phyloP scores from a whole-genome alignment of 1,140 invertebrate genomes.

The Procambarus virginalis region DNA sequence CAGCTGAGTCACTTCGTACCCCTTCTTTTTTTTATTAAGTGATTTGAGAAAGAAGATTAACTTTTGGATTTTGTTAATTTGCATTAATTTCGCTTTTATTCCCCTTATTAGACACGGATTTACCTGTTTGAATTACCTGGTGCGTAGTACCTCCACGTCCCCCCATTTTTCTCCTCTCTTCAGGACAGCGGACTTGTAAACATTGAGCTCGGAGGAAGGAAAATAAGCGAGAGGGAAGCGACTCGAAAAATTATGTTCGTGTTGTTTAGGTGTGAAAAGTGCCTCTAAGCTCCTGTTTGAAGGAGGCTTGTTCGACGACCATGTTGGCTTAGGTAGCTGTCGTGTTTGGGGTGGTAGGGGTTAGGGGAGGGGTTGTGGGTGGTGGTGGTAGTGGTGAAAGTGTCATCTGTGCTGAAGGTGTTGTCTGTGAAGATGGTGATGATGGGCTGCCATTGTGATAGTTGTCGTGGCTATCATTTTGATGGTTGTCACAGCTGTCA shows the following conservation, averaged over 20 bases:
- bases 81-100: not conserved
- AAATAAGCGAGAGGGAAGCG: no score
- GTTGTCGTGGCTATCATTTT: no score
- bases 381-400: no score
- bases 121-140: not conserved
- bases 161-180: no score
- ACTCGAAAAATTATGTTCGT: not conserved
- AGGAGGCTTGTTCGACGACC: not conserved
- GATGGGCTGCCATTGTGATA: no score
- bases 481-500: no score
- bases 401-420: not conserved
- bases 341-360: not conserved
- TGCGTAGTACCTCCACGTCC: no score
- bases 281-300: constrained; percentile 1
- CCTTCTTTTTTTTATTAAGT: not conserved
- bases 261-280: constrained; percentile 28
- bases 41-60: constrained; percentile 15
- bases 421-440: no score
- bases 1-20: constrained; percentile 32
- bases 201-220: no score
- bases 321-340: constrained; percentile 25
- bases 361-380: no score
- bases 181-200: no score
- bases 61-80: constrained; percentile 15
- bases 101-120: not conserved